Evolutionary conservation across 2,113 vertebrate genomes (phyloP).

Genomic region (Bucco capensis): DNA sequence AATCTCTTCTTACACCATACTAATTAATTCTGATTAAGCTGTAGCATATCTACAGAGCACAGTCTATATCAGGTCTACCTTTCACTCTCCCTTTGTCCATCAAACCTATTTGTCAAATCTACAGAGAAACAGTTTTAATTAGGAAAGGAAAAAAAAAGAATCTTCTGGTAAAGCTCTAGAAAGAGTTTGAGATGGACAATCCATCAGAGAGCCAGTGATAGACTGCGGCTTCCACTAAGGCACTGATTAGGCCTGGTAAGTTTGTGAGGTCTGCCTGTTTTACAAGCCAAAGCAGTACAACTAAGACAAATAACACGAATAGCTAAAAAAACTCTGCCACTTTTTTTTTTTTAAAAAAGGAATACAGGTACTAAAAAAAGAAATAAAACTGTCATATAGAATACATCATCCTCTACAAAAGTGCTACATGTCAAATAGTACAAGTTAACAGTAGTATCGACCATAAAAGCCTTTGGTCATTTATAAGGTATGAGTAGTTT

Average conservation of each 20-base stretch:
- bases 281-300: background rate
- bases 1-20: background rate
- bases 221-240: background rate
- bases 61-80: background rate
- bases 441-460: background rate
- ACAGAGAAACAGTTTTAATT: background rate
- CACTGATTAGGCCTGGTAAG: background rate
- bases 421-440: background rate
- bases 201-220: background rate
- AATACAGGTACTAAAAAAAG: background rate
- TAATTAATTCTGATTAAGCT: background rate
- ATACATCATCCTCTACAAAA: background rate
- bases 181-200: background rate
- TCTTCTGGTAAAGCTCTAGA: background rate
- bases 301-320: background rate
- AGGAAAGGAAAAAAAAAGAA: background rate
- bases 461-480: background rate
- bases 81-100: background rate
- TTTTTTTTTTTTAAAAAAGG: background rate
- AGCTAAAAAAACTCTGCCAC: background rate
- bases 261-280: background rate
- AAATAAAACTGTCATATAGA: background rate
- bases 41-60: background rate
- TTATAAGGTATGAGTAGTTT: background rate
- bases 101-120: background rate